Conservation (phyloP, 2,797 vertebrate species). For the Hipposideros larvatus region DNA sequence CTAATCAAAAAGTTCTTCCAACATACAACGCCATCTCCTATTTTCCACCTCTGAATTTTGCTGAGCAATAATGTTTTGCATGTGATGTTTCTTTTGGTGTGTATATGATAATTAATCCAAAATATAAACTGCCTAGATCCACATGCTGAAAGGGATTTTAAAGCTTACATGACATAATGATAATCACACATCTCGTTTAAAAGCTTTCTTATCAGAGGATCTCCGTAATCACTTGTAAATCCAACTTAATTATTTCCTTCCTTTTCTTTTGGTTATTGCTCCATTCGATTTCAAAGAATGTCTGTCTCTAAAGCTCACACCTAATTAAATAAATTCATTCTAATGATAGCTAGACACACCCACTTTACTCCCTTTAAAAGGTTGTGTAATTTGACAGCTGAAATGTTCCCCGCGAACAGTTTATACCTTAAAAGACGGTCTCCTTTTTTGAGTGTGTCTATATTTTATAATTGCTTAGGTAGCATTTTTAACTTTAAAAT, state of each 20-base stretch:
- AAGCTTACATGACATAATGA: background rate
- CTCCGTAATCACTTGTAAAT: slow-evolving; percentile 37
- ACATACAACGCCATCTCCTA: background rate
- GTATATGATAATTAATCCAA: slow-evolving; percentile 48
- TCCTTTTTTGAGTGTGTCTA: slow-evolving; percentile 68
- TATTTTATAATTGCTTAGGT: slow-evolving; percentile 72
- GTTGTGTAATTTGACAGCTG: background rate
- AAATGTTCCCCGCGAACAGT: background rate
- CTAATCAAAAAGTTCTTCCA: background rate
- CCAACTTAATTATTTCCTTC: slow-evolving; percentile 50
- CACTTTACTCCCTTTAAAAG: slow-evolving; percentile 11
- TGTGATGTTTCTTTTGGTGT: background rate
- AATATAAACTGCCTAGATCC: slow-evolving; percentile 3
- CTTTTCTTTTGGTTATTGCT: background rate
- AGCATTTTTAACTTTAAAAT: slow-evolving; percentile 78
- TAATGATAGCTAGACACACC: background rate
- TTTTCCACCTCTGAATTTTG: background rate
- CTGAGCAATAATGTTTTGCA: background rate
- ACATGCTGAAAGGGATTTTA: background rate
- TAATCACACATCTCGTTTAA: slow-evolving; percentile 29
- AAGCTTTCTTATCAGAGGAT: slow-evolving; percentile 30
- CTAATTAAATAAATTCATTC: slow-evolving; percentile 59
- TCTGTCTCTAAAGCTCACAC: background rate
- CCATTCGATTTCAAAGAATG: slow-evolving; percentile 35
- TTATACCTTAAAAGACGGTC: slow-evolving; percentile 54